These are phyloP conservation scores for Mirounga angustirostris DNA, from an alignment of 2,113 vertebrate genomes.

Conservation along the genomic window DNA sequence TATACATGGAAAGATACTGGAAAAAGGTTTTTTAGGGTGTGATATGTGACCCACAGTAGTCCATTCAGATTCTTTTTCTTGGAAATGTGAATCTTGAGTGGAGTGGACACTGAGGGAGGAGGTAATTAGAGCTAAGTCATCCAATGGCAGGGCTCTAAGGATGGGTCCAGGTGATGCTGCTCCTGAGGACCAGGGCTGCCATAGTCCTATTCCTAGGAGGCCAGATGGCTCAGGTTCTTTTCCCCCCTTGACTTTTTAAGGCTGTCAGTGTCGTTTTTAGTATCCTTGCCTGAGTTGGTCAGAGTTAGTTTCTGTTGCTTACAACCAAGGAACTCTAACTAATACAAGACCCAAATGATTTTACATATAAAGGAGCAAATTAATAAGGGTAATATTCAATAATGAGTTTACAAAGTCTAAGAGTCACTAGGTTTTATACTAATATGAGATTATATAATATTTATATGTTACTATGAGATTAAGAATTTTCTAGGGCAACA, in stretches of 20 bases:
- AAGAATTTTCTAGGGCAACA: slow-evolving; percentile 32
- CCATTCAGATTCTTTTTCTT: neutral
- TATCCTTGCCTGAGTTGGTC: neutral
- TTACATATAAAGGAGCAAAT: slow-evolving; percentile 5
- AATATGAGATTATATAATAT: neutral
- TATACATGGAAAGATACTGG: neutral
- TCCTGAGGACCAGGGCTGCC: neutral
- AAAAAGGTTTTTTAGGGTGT: neutral
- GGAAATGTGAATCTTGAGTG: neutral
- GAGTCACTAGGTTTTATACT: neutral
- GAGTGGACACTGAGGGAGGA: neutral
- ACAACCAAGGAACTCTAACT: neutral
- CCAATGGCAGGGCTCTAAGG: neutral
- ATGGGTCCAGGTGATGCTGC: neutral
- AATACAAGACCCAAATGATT: neutral
- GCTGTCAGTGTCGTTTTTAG: neutral
- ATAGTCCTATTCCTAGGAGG: neutral
- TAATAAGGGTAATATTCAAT: neutral
- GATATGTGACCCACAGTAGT: neutral
- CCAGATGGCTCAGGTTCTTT: neutral
- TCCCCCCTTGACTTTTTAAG: neutral
- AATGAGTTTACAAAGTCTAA: neutral
- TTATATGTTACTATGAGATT: neutral
- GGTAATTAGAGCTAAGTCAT: neutral
- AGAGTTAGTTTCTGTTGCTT: slow-evolving; percentile 15